phyloP scores from a whole-genome alignment of 2,113 vertebrate genomes.

The Callorhinus ursinus region DNA sequence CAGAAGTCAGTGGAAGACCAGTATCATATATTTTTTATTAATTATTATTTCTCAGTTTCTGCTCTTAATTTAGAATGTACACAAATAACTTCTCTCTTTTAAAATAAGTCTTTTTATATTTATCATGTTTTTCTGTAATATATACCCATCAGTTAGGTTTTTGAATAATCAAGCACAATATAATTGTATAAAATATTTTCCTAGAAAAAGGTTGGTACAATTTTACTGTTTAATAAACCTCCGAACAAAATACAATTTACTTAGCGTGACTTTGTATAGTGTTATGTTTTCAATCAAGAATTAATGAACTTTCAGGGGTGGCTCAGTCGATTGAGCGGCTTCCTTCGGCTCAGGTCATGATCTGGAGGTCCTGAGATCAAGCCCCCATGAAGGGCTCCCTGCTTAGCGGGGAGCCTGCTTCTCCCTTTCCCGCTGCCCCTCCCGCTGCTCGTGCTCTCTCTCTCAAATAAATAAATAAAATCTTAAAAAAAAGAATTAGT shows the following conservation, averaged over 20 bases:
- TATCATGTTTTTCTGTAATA: not conserved
- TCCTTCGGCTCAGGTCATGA: not conserved
- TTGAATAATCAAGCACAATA: not conserved
- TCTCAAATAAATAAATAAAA: not conserved
- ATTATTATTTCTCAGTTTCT: not conserved
- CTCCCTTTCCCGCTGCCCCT: not conserved
- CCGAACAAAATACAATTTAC: not conserved
- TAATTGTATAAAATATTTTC: not conserved
- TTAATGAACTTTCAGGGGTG: conserved; percentile 45
- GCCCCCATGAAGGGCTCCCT: not conserved
- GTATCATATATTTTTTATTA: not conserved
- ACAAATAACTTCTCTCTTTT: not conserved
- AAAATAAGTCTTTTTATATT: not conserved
- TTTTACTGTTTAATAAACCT: not conserved
- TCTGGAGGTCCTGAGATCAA: not conserved
- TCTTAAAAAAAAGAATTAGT: not conserved
- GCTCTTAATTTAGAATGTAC: not conserved
- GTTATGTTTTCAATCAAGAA: conserved; percentile 33
- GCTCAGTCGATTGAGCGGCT: not conserved
- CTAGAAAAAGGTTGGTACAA: not conserved
- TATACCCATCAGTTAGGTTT: not conserved
- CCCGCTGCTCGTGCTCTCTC: not conserved
- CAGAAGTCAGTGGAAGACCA: not conserved
- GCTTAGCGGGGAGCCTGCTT: not conserved
- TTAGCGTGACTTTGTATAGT: not conserved